A percentile compares a stretch with the other conserved stretches of the same genome.
phyloP scores from a whole-genome alignment of 2,797 vertebrate genomes.

The Helicolenus hilgendorfi region DNA sequence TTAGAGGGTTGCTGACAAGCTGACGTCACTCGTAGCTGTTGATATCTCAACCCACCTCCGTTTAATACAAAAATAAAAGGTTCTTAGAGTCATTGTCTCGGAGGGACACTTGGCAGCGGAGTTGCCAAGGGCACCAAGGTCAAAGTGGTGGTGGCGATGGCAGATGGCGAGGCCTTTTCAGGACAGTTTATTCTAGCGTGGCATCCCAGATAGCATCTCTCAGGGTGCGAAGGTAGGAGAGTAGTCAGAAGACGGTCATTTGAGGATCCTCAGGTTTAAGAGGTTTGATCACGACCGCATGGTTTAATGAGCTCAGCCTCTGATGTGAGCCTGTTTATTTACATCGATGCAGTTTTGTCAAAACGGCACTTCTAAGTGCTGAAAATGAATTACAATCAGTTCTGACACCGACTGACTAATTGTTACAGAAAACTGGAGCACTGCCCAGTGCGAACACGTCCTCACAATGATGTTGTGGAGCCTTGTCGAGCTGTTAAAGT shows the following conservation, averaged over 20 bases:
- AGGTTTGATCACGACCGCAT: not conserved
- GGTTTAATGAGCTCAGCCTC: not conserved
- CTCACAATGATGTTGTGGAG: not conserved
- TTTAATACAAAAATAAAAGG: constrained; percentile 37
- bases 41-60: not conserved
- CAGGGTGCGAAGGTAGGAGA: not conserved
- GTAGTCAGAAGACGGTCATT: not conserved
- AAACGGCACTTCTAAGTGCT: not conserved
- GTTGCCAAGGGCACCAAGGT: not conserved
- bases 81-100: constrained; percentile 22
- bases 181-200: not conserved
- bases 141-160: not conserved
- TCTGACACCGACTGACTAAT: not conserved
- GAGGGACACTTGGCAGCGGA: not conserved
- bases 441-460: not conserved
- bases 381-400: not conserved
- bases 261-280: not conserved
- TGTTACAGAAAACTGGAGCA: not conserved
- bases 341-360: not conserved
- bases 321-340: not conserved
- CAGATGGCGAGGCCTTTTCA: not conserved
- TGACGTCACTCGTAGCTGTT: constrained; percentile 24
- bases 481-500: no score
- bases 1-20: constrained; percentile 37
- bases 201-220: not conserved